Evolutionary conservation across 1,140 invertebrate genomes (phyloP).

Genomic region (Drosophila pectinifera): DNA sequence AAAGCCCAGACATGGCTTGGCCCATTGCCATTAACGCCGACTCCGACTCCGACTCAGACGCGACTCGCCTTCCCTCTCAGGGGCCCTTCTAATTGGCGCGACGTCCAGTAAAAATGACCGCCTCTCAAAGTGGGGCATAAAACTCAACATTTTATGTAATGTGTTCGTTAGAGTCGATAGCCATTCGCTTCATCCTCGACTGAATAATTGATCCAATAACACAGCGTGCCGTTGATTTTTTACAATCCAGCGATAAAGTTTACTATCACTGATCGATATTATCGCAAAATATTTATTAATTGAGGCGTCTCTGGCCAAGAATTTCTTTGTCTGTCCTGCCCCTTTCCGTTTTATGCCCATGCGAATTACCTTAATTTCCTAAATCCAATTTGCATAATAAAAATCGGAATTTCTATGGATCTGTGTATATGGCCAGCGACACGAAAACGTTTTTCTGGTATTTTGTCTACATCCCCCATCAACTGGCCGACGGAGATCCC

Average conservation of each 20-base stretch:
- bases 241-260: constrained; percentile 76
- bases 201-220: constrained; percentile 81
- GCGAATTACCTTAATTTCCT: constrained; percentile 46
- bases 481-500: constrained; percentile 15
- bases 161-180: constrained; percentile 75
- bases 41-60: not conserved
- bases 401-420: constrained; percentile 53
- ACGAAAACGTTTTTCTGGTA: constrained; percentile 72
- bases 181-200: constrained; percentile 5
- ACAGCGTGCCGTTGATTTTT: constrained; percentile 77
- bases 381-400: constrained; percentile 72
- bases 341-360: constrained; percentile 22
- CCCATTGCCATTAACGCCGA: constrained; percentile 67
- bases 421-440: constrained; percentile 31
- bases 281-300: constrained; percentile 82
- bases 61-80: not conserved
- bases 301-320: constrained; percentile 28
- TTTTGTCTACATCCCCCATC: constrained; percentile 48
- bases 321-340: constrained; percentile 42
- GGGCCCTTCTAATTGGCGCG: constrained; percentile 72
- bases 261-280: constrained; percentile 76
- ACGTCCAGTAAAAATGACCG: constrained; percentile 46
- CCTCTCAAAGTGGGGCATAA: constrained; percentile 70
- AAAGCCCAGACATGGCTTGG: constrained; percentile 54
- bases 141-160: constrained; percentile 80